These are phyloP conservation scores for Tachycineta bicolor DNA, from an alignment of 2,113 vertebrate genomes.

Conservation along the genomic window DNA sequence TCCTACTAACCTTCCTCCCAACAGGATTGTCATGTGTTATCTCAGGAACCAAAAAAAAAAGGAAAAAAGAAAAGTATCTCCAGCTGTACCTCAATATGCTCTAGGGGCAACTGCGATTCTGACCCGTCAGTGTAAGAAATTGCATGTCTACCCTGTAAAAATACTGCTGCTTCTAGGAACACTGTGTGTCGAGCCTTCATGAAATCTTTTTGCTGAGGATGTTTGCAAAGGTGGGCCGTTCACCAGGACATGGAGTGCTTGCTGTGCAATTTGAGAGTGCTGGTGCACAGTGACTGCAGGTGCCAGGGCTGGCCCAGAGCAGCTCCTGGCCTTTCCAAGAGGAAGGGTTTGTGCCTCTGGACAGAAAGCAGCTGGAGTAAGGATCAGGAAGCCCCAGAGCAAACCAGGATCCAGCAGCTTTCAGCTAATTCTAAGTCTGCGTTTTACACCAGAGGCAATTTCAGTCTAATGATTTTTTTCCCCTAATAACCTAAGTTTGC, in stretches of 20 bases:
- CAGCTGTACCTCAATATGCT: background rate
- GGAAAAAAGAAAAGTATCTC: rapidly evolving
- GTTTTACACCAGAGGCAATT: background rate
- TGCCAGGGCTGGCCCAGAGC: background rate
- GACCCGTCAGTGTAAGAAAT: background rate
- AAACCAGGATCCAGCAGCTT: background rate
- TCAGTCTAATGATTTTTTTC: background rate
- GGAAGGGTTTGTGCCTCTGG: background rate
- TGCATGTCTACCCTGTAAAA: background rate
- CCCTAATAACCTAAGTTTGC: background rate
- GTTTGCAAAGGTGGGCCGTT: background rate
- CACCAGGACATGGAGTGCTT: background rate
- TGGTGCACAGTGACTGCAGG: background rate
- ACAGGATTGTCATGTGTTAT: background rate
- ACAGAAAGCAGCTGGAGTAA: background rate
- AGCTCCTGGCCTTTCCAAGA: background rate
- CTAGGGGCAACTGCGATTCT: background rate
- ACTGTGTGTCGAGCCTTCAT: background rate
- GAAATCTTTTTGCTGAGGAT: background rate
- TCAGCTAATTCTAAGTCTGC: background rate
- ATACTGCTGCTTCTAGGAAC: background rate
- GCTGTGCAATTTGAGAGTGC: background rate
- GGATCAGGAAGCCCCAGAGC: background rate
- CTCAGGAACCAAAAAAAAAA: background rate
- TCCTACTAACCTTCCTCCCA: background rate